Conservation (phyloP, 2,888 invertebrate genomes). For the Cepaea hortensis region DNA sequence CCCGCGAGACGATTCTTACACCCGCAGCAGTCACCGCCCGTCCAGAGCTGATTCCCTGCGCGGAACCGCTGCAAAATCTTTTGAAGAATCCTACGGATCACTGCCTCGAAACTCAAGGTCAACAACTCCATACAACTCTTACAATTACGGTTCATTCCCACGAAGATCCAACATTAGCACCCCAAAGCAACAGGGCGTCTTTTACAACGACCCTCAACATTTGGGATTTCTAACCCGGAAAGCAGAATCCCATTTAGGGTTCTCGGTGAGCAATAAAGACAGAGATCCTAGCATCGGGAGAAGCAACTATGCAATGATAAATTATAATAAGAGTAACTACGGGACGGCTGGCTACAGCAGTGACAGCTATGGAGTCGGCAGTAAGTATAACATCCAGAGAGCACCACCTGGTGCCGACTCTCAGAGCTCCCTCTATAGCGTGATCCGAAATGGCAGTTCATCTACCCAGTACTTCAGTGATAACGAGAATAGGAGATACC, state of each 20-base stretch:
- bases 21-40: not conserved
- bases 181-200: not conserved
- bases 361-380: not conserved
- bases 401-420: not conserved
- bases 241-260: conserved; percentile 25
- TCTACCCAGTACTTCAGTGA: conserved; percentile 36
- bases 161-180: not conserved
- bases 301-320: not conserved
- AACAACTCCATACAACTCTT: too few relatives aligned
- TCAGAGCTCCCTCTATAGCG: not conserved
- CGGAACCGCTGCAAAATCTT: not conserved
- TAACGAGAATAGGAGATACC: conserved; percentile 1
- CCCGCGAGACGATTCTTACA: not conserved
- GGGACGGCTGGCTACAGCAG: conserved; percentile 12
- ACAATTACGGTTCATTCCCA: not conserved
- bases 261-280: not conserved
- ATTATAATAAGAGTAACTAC: not conserved
- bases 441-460: conserved; percentile 9
- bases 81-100: conserved; percentile 25
- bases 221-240: conserved; percentile 23
- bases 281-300: conserved; percentile 12
- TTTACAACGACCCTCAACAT: not conserved
- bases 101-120: too few relatives aligned
- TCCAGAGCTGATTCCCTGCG: not conserved
- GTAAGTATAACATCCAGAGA: not conserved